These are phyloP conservation scores for Stratiomys singularior DNA, from an alignment of 2,888 invertebrate genomes.

Conservation along the genomic window DNA sequence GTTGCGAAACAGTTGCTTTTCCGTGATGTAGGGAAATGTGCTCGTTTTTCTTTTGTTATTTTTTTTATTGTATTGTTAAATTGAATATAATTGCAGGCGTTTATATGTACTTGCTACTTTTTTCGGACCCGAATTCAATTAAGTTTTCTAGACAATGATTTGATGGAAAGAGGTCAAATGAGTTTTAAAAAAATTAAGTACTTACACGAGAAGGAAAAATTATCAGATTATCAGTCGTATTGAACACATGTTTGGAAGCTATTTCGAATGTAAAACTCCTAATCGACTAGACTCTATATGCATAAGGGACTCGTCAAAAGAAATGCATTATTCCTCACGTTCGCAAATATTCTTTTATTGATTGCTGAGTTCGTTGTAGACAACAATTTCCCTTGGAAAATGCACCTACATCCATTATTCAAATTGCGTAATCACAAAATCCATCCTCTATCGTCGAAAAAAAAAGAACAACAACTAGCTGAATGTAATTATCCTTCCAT, in stretches of 20 bases:
- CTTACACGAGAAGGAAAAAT: not conserved
- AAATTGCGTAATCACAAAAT: not conserved
- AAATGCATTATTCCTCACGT: no score
- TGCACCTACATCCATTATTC: no score
- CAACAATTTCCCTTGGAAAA: no score
- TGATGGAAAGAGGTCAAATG: no score
- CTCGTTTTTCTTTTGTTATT: not conserved
- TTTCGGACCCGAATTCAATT: not conserved
- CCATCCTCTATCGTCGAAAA: not conserved
- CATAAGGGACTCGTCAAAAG: no score
- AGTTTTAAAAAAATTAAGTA: not conserved
- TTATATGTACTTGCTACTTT: not conserved
- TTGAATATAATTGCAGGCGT: conserved; percentile 12
- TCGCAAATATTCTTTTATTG: no score
- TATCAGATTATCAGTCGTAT: no score
- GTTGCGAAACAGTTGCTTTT: conserved; percentile 11
- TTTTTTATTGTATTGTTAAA: not conserved
- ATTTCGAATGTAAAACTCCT: no score
- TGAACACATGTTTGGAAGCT: no score
- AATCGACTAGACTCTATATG: no score
- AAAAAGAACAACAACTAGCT: not conserved
- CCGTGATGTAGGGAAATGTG: not conserved
- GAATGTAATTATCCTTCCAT: not conserved
- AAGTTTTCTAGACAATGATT: not conserved
- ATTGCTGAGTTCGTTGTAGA: no score